A percentile compares a stretch with the other conserved stretches of the same genome.
Conservation (phyloP, 2,113 vertebrate genomes). For the Saccopteryx leptura region DNA sequence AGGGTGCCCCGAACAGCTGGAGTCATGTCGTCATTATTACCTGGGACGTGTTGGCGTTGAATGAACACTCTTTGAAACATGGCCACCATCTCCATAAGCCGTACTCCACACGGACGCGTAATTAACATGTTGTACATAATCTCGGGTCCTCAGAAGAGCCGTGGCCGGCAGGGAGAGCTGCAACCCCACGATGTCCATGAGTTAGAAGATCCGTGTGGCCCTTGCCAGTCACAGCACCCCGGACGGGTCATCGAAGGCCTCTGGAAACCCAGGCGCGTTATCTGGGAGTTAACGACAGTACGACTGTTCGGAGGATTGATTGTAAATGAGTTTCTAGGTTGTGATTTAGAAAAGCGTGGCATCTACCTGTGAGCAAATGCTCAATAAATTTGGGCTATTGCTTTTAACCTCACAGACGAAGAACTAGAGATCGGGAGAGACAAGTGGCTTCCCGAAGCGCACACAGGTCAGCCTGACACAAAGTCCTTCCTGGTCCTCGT, state of each 20-base stretch:
- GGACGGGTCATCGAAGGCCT: not conserved
- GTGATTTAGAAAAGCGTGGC: not conserved
- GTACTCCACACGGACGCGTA: not conserved
- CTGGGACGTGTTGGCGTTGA: not conserved
- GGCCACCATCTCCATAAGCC: not conserved
- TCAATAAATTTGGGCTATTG: not conserved
- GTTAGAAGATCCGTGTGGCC: not conserved
- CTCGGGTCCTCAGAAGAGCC: not conserved
- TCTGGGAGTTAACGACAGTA: not conserved
- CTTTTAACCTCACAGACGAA: constrained; percentile 11
- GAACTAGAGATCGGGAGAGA: not conserved
- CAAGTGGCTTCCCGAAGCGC: not conserved
- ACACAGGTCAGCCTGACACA: not conserved
- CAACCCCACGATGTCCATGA: not conserved
- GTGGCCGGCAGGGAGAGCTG: not conserved
- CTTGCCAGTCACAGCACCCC: not conserved
- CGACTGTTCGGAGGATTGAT: not conserved
- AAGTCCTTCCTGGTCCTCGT: not conserved
- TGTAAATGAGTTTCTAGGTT: not conserved
- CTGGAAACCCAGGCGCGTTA: not conserved
- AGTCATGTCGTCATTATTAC: not conserved
- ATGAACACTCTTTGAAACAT: not conserved
- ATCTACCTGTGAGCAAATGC: not conserved
- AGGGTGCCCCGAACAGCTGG: not conserved
- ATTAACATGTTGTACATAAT: not conserved